Conservation (phyloP, 2,888 invertebrate species). For the Platycnemis pennipes region DNA sequence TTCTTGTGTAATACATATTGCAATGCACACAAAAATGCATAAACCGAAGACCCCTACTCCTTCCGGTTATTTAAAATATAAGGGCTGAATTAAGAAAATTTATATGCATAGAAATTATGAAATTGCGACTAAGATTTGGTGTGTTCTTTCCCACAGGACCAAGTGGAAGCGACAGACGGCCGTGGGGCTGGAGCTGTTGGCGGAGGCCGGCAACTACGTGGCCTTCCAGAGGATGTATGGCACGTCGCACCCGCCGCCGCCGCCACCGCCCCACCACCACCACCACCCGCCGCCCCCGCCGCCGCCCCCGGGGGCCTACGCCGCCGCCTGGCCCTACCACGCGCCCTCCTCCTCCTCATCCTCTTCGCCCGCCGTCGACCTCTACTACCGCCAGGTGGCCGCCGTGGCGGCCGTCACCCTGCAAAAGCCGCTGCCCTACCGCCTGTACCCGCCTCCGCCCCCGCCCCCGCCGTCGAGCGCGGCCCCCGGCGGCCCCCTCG, state of each 20-base stretch:
- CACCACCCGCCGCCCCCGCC: slow-evolving; percentile 73
- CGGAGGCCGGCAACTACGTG: slow-evolving; percentile 98
- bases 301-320: slow-evolving; percentile 71
- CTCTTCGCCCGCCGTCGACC: slow-evolving; percentile 85
- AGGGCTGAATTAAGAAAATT: too few species aligned
- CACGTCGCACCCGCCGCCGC: slow-evolving; percentile 81
- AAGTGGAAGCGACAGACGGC: slow-evolving; percentile 99
- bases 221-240: slow-evolving; percentile 98
- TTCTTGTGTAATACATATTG: too few species aligned
- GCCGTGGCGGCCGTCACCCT: slow-evolving; percentile 88
- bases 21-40: too few species aligned
- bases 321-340: slow-evolving; percentile 76
- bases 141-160: slow-evolving; percentile 85
- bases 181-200: slow-evolving; percentile 96
- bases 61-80: too few species aligned
- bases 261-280: slow-evolving; percentile 76
- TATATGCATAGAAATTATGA: too few species aligned
- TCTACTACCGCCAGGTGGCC: slow-evolving; percentile 91
- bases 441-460: slow-evolving; percentile 84
- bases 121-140: neutral
- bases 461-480: slow-evolving; percentile 77
- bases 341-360: slow-evolving; percentile 78
- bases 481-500: slow-evolving; percentile 74
- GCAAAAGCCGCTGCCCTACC: slow-evolving; percentile 93
- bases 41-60: too few species aligned